Evolutionary conservation across 2,888 invertebrate species (phyloP), one percentile per base, ranked within the genome.

Genomic region (Archips crataeganus): DNA sequence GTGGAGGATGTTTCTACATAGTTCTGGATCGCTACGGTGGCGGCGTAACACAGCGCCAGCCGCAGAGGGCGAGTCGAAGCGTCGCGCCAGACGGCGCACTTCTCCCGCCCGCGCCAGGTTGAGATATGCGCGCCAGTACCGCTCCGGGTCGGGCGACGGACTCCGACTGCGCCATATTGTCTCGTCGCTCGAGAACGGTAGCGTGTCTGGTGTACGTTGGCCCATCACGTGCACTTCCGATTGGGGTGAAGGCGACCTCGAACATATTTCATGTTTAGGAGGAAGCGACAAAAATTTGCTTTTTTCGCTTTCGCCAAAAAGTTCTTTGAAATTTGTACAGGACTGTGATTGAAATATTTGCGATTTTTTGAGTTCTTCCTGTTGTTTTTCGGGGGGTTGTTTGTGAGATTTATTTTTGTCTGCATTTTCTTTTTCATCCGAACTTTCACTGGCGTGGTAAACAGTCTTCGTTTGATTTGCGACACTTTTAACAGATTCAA

Each of bases 11-110:
- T 95, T 95, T 75, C 95, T 93, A 66, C 96, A 95, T 54, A 98
- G 90, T 88, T 97, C 97, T 11, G 98, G 97, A 87, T 98, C 98
- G 88, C 98, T 98, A 81, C 96, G 96, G 86, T 96, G 97, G 77
- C 96, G 95, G 78, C 96, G 94, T 79, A 96, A 88, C 32, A 94
- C 90, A 13, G 90, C 87, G 68, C 92, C 92, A 76, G 86, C 88
- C 78, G 96, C 95, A 71, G 96, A 95, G 64, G 95, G 93, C 79
- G 96, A 96, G 87, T 98, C 98, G 84, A 98, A 98, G 79, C 96
- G 97, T 74, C 96, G 95, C 78, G 96, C 96, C n/a, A 98, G 95
- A 84, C 97, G 96, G 69, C 95, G 95, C 36, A 98, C 98, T 85
- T 97, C 97, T 13, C 97, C 98, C 70, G 96, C 96, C 81, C 96